phyloP scores from a whole-genome alignment of 2,113 vertebrate species.

The Charadrius vociferus region DNA sequence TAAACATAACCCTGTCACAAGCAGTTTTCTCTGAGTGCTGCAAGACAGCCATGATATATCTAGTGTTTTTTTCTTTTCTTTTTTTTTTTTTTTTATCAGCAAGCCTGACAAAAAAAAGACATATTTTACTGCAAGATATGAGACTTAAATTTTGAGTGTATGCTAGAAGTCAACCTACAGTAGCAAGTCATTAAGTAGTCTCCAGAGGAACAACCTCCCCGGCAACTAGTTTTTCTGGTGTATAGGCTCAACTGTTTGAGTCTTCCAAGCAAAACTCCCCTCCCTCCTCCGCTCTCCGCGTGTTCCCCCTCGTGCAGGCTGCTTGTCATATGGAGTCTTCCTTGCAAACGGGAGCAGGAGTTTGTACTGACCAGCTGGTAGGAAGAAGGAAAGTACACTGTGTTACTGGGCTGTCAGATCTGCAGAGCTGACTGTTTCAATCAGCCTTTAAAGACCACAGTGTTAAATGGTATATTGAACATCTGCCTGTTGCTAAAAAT shows the following conservation, averaged over 20 bases:
- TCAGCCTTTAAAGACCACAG: not conserved
- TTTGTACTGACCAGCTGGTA: slow-evolving; percentile 23
- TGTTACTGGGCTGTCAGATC: not conserved
- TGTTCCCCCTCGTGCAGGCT: not conserved
- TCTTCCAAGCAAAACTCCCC: not conserved
- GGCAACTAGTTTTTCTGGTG: not conserved
- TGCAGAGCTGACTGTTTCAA: not conserved
- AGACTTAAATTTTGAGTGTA: not conserved
- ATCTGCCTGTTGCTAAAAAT: not conserved
- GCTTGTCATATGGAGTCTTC: not conserved
- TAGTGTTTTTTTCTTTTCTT: not conserved
- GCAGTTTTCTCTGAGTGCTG: not conserved
- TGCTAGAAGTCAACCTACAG: not conserved
- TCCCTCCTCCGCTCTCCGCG: not conserved
- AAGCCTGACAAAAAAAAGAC: not conserved
- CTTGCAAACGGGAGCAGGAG: not conserved
- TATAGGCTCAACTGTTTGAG: not conserved
- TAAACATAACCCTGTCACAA: not conserved
- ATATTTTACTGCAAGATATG: not conserved
- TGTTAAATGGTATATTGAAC: not conserved
- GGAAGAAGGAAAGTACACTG: not conserved
- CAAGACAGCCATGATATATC: not conserved
- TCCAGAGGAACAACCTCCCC: not conserved
- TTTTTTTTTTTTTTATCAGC: not conserved
- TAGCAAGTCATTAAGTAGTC: not conserved